Percentiles rank a stretch among this genome's conserved stretches.
phyloP scores from a whole-genome alignment of 2,113 vertebrate species.

The cat (Felis catus) region DNA sequence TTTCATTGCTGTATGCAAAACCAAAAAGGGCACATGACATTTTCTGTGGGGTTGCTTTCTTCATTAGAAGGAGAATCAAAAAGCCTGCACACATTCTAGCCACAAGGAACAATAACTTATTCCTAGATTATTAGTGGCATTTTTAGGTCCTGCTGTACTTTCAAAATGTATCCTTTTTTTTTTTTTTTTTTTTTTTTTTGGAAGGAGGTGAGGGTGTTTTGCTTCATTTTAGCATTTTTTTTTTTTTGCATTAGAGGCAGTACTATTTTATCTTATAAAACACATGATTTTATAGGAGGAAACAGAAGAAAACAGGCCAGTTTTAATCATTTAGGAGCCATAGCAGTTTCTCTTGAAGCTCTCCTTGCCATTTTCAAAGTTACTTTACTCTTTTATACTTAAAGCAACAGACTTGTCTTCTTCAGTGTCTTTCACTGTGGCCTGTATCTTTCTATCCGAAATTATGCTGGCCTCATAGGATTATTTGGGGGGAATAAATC shows the following conservation, averaged over 20 bases:
- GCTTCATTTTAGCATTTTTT: neutral
- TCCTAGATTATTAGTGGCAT: neutral
- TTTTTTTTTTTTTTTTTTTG: neutral
- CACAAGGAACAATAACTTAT: neutral
- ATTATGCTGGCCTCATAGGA: fast-evolving
- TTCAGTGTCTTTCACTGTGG: neutral
- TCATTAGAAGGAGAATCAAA: neutral
- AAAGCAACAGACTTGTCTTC: neutral
- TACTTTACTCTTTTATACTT: neutral
- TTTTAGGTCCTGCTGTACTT: neutral
- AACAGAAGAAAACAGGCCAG: neutral
- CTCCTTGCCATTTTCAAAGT: neutral
- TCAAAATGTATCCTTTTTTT: neutral
- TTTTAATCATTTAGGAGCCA: neutral
- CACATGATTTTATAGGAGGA: neutral
- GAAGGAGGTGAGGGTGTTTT: neutral
- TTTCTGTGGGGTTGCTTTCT: neutral
- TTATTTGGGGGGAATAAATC: neutral
- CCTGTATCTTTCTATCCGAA: neutral
- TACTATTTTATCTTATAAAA: neutral
- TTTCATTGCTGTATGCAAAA: neutral
- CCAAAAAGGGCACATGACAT: neutral
- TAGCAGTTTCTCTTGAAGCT: neutral
- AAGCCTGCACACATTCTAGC: neutral
- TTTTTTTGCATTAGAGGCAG: neutral